These are phyloP conservation scores for Amblyopsis rosae DNA, from an alignment of 2,113 vertebrate species.

Conservation along the genomic window DNA sequence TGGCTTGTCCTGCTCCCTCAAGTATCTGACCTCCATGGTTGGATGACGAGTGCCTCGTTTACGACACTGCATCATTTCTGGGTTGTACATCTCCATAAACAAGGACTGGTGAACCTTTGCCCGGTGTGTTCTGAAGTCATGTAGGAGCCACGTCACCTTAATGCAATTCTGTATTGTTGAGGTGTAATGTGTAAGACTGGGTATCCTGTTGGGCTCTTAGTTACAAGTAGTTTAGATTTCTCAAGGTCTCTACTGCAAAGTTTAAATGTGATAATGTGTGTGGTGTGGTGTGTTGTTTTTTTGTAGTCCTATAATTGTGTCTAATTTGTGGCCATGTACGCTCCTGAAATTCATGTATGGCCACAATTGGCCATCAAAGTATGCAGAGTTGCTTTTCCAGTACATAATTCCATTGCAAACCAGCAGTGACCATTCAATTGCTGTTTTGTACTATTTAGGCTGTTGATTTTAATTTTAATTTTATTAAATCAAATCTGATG, in stretches of 20 bases:
- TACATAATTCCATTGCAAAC: constrained; percentile 12
- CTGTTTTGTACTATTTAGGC: constrained; percentile 64
- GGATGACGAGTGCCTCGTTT: constrained; percentile 36
- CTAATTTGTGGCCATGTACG: background rate
- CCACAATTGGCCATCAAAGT: background rate
- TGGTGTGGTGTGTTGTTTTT: background rate
- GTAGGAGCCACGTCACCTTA: background rate
- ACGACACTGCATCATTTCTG: constrained; percentile 8
- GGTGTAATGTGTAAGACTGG: background rate
- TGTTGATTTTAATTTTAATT: constrained; percentile 41
- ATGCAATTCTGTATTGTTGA: background rate
- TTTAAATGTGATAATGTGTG: constrained; percentile 41
- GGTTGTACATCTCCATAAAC: background rate
- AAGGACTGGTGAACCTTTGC: background rate
- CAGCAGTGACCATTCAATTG: constrained; percentile 30
- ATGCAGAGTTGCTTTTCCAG: background rate
- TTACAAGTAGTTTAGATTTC: constrained; percentile 29
- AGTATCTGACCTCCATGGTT: background rate
- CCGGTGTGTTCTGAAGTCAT: background rate
- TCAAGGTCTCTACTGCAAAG: background rate
- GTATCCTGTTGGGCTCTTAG: constrained; percentile 2
- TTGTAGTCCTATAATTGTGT: constrained; percentile 4
- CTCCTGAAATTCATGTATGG: background rate
- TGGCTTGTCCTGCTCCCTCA: background rate
- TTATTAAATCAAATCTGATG: constrained; percentile 63